Base-by-base conservation (phyloP, 2,888 invertebrate genomes). In the Eledona agricola region DNA sequence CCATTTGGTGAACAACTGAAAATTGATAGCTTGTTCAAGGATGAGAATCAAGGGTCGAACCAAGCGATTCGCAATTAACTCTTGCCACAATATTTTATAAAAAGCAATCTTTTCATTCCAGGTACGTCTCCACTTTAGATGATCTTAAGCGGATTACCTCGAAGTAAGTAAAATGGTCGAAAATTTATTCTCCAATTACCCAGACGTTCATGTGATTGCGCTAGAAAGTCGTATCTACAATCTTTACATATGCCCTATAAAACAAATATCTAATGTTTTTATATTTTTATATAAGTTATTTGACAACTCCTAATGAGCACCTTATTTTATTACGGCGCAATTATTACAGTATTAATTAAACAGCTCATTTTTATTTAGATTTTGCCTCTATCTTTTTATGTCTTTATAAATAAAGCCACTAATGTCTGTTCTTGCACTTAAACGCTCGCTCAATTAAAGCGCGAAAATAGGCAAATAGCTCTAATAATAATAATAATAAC, bases 21-120 rank as follows among this genome's bases (percentile, higher is more conserved):
- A 59, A 55, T 57, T 52, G 59, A 59, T 59, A 46, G 45, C 38
- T 31, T 46, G 10, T 57, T 53, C 55, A 57, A 59, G 59, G 59
- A 54, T 58, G 54, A 37, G 43, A 43, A 29, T 11, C 25, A 43
- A 43, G 35, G 32, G 34, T 43, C 42, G 43, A 37, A 31, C 17
- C 32, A 28, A 31, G 22, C 42, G 29, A 28, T 42, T 20, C 20
- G n/a, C 42, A 9, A 42, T 13, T 7, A 23, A 7, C 13, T 15
- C 12, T 11, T 20, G 12, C 10, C 16, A 5, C 16, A 32, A 38
- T 15, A n/a, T n/a, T n/a, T n/a, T n/a, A n/a, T n/a, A n/a, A n/a
- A n/a, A n/a, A n/a, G n/a, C n/a, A n/a, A n/a, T 22, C 34, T 25
- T 40, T 2, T 16, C 40, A 15, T 42, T 42, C 4, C 19, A 42